Base-by-base conservation (phyloP, 2,888 invertebrate species). In the Morpho deidamia region DNA sequence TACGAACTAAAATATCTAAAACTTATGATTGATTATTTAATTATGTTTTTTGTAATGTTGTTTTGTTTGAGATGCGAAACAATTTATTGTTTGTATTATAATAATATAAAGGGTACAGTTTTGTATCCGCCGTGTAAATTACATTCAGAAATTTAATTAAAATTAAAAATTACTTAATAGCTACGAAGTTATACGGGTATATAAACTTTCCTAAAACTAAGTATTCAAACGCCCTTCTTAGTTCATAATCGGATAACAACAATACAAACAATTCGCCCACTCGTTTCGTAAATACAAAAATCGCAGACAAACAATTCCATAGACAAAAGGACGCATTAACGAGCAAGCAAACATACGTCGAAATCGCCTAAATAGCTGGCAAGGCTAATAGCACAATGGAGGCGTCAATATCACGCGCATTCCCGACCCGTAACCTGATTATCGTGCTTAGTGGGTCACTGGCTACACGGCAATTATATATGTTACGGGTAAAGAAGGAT, bases 321-420 rank as follows among this genome's bases (percentile, higher is more conserved):
- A 58, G 49, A 52, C 46, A 54, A 58, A 62, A 56, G 56, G 56
- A 56, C 53, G 53, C 56, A 59, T 58, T 65, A 63, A 62, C 61
- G 56, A 61, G 67, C 69, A 67, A 72, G 70, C 70, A 74, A 70
- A 67, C 69, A 72, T 69, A 69, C 63, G 65, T 64, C 64, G 64
- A 68, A 68, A 69, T 65, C 68, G 69, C 71, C 76, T 84, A 80
- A 83, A 81, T 76, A 79, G 80, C 80, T 66, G 69, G 75, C 87
- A 81, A 85, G 84, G 83, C 78, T 84, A 81, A 82, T 80, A 74
- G 75, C 72, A 74, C 76, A 74, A 73, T 72, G 75, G 73, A 74
- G 74, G 75, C 76, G 78, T 78, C 82, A 82, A 82, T 81, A 78
- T 78, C 76, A 72, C 70, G 70, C 67, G 71, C 82, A 85, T 88